phyloP scores from a whole-genome alignment of 2,888 invertebrate genomes.

The Protophormia terraenovae region DNA sequence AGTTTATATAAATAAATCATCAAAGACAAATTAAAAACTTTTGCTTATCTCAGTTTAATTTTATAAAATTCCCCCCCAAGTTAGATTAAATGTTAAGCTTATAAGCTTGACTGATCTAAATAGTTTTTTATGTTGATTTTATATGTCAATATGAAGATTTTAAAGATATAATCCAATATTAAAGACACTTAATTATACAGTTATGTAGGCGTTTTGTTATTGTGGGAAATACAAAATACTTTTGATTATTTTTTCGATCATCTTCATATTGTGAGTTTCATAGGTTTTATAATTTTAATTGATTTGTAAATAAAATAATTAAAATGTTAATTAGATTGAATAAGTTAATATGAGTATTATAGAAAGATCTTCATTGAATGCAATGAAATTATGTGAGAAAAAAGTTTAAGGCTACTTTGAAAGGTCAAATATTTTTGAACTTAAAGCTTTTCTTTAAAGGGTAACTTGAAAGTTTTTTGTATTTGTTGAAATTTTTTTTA shows the following conservation, averaged over 20 bases:
- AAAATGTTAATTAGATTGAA: background rate
- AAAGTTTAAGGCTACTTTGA: too few relatives aligned
- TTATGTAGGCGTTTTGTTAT: conserved; percentile 23
- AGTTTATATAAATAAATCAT: conserved; percentile 16
- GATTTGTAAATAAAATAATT: background rate
- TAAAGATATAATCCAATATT: conserved; percentile 2
- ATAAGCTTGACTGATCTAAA: background rate
- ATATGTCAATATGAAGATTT: background rate
- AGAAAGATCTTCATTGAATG: too few relatives aligned
- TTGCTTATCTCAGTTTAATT: conserved; percentile 5
- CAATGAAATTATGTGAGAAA: too few relatives aligned
- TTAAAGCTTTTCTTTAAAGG: too few relatives aligned
- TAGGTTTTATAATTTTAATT: background rate
- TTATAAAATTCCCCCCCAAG: background rate
- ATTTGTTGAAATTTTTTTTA: too few relatives aligned
- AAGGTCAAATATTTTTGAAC: too few relatives aligned
- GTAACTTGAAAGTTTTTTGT: too few relatives aligned
- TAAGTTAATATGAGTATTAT: too few relatives aligned
- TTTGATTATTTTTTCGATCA: background rate
- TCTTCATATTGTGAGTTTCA: background rate
- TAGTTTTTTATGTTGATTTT: background rate
- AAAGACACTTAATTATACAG: background rate
- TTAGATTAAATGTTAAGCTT: conserved; percentile 5
- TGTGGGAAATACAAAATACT: conserved; percentile 8
- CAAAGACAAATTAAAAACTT: conserved; percentile 12